Evolutionary conservation across 2,113 vertebrate species (phyloP).

Genomic region (Rallus limicola): DNA sequence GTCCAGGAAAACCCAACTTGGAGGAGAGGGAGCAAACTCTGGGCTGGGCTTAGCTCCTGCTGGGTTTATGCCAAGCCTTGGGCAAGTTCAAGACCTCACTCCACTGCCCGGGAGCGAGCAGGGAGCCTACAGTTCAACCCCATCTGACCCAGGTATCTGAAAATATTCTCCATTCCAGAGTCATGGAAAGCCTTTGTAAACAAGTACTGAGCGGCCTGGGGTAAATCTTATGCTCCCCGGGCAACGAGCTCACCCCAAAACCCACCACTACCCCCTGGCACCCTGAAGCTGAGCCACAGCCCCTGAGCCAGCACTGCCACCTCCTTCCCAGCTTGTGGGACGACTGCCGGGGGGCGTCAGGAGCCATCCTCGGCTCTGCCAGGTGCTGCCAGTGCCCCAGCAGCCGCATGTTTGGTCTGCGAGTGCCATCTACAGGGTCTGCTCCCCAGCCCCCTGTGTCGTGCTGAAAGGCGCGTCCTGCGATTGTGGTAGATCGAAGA

Average conservation of each 20-base stretch:
- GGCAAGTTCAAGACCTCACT: background rate
- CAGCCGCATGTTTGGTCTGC: background rate
- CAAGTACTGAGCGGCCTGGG: background rate
- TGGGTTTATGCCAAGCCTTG: background rate
- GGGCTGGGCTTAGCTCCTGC: background rate
- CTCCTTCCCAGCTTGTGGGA: background rate
- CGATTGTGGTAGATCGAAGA: no score
- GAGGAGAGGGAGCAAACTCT: background rate
- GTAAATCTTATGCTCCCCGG: background rate
- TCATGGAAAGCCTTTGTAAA: background rate
- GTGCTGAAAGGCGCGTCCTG: no score
- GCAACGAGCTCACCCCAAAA: background rate
- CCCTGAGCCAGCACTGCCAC: background rate
- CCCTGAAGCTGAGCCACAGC: fast-evolving
- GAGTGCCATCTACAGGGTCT: conserved; percentile 64
- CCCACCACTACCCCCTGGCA: background rate
- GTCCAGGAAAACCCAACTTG: fast-evolving
- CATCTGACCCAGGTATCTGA: fast-evolving
- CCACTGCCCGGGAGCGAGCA: background rate
- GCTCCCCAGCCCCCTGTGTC: background rate
- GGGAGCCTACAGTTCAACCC: background rate
- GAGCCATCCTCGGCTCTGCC: background rate
- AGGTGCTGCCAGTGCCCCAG: background rate
- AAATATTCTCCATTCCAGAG: background rate
- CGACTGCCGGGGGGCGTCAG: background rate